Evolutionary conservation across 2,113 vertebrate genomes (phyloP).

Genomic region (Petrocephalus zakoni): DNA sequence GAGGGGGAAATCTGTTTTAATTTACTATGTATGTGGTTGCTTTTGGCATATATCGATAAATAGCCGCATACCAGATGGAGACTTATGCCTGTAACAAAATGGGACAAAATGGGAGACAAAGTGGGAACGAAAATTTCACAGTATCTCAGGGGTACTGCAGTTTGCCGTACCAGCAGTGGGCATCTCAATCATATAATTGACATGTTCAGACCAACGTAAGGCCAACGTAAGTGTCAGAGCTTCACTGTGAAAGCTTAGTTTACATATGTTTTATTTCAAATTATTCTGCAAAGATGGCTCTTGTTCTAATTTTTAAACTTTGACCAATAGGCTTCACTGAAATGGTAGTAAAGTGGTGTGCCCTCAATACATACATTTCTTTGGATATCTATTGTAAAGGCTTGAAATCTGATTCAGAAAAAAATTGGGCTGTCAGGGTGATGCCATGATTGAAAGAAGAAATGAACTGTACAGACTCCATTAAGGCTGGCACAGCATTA

Average conservation of each 20-base stretch:
- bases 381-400: neutral
- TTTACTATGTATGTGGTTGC: constrained; percentile 17
- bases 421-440: too few relatives aligned
- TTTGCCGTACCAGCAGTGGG: too few relatives aligned
- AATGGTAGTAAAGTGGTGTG: neutral
- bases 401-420: neutral
- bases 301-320: neutral
- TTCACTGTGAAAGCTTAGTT: neutral
- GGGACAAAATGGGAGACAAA: too few relatives aligned
- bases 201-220: neutral
- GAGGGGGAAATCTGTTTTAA: neutral
- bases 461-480: neutral
- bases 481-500: neutral
- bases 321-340: neutral
- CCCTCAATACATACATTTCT: neutral
- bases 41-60: constrained; percentile 4
- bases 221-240: neutral
- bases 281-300: neutral
- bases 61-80: neutral
- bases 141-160: neutral
- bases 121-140: neutral
- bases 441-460: neutral
- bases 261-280: neutral
- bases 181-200: neutral
- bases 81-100: too few relatives aligned